Evolutionary conservation across 2,888 invertebrate genomes (phyloP).

Genomic region (Sesia apiformis): DNA sequence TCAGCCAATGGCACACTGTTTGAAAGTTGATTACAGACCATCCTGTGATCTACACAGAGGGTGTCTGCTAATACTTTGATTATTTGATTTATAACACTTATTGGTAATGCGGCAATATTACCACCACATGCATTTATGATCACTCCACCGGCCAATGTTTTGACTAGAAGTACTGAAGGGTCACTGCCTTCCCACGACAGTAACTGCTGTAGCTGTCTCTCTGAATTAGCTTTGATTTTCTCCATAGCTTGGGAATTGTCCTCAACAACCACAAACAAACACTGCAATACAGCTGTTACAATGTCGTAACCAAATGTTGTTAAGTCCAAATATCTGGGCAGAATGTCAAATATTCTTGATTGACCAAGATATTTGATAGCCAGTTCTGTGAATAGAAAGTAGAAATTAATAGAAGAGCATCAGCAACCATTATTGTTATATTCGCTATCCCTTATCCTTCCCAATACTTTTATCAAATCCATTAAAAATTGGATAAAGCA

Average conservation of each 20-base stretch:
- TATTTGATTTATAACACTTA: constrained; percentile 61
- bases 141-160: constrained; percentile 75
- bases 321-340: constrained; percentile 76
- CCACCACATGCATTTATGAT: constrained; percentile 69
- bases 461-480: too few species aligned
- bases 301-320: constrained; percentile 73
- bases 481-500: too few species aligned
- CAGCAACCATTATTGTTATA: too few species aligned
- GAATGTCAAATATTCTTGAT: constrained; percentile 74
- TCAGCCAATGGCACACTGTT: constrained; percentile 58
- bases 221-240: constrained; percentile 66
- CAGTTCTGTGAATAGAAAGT: constrained; percentile 42
- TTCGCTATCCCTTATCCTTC: too few species aligned
- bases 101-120: constrained; percentile 48
- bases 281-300: constrained; percentile 76
- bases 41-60: constrained; percentile 69
- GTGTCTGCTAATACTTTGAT: constrained; percentile 66
- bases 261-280: constrained; percentile 81
- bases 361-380: constrained; percentile 79
- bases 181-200: constrained; percentile 49
- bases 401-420: too few species aligned
- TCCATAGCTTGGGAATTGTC: constrained; percentile 76
- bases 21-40: constrained; percentile 59
- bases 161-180: constrained; percentile 61
- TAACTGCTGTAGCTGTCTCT: constrained; percentile 50